phyloP scores from a whole-genome alignment of 2,888 invertebrate genomes.

The Callyntrura sp. region DNA sequence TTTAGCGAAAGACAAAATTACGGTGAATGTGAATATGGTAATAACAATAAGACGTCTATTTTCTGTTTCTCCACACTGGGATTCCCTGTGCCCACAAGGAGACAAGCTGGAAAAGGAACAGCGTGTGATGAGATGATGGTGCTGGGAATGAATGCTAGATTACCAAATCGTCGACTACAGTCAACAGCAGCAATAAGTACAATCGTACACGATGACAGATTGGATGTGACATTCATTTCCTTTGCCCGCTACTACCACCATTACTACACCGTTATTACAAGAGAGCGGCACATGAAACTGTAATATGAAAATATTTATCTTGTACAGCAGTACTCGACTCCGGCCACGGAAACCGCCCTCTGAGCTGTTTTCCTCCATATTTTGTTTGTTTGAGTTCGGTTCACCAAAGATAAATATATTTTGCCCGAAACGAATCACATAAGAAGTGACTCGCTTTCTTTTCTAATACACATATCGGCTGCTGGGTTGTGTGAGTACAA shows the following conservation, averaged over 20 bases:
- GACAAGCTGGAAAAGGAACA: not conserved
- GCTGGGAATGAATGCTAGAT: not conserved
- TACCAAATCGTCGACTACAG: not conserved
- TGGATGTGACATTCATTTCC: no score
- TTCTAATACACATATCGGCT: not conserved
- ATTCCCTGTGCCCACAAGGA: not conserved
- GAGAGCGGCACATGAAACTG: no score
- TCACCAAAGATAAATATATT: not conserved
- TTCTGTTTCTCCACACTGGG: not conserved
- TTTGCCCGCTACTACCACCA: no score
- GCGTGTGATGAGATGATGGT: slow-evolving; percentile 6
- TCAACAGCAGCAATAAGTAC: no score
- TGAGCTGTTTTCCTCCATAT: no score
- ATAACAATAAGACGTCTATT: not conserved
- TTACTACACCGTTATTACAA: no score
- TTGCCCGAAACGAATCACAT: no score
- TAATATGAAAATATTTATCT: no score
- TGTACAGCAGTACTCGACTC: no score
- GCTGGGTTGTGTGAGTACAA: not conserved
- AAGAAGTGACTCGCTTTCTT: not conserved
- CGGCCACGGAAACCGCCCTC: no score
- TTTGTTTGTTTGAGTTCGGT: not conserved
- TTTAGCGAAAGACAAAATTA: not conserved
- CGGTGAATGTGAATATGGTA: not conserved
- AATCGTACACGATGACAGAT: no score